Conservation (phyloP, 2,888 invertebrate species). For the Meganola albula region DNA sequence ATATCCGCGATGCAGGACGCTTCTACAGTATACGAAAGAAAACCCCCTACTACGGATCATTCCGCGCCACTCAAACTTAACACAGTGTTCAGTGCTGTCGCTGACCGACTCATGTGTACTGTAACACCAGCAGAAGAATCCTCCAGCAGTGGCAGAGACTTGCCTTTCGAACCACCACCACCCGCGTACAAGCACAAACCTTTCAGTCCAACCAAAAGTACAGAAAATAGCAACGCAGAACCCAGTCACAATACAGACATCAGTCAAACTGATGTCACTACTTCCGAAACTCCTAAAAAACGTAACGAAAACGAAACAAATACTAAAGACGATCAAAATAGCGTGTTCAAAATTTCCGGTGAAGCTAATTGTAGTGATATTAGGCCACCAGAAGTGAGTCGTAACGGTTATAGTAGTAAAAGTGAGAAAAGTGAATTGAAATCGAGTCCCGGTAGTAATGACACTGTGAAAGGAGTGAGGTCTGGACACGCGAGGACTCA, state of each 20-base stretch:
- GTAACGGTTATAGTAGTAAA: constrained; percentile 52
- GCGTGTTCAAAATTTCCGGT: constrained; percentile 69
- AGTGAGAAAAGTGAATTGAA: constrained; percentile 59
- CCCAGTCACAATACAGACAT: constrained; percentile 39
- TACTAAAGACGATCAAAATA: constrained; percentile 54
- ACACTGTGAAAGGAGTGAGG: constrained; percentile 56
- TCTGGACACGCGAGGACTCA: constrained; percentile 85
- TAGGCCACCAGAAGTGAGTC: constrained; percentile 58
- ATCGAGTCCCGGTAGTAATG: constrained; percentile 57
- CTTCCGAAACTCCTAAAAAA: constrained; percentile 62
- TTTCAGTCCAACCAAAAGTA: constrained; percentile 69
- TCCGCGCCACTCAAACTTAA: constrained; percentile 70
- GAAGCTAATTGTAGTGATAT: constrained; percentile 67
- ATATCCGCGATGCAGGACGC: constrained; percentile 91
- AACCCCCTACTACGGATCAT: constrained; percentile 68
- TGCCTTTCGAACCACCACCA: constrained; percentile 67
- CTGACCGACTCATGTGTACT: constrained; percentile 72
- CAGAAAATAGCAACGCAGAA: constrained; percentile 58
- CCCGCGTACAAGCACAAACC: constrained; percentile 66
- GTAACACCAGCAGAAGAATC: constrained; percentile 72
- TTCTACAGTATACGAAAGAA: constrained; percentile 77
- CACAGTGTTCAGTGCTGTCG: constrained; percentile 73
- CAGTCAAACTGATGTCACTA: constrained; percentile 56
- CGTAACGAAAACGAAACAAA: constrained; percentile 47
- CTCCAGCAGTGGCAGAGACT: constrained; percentile 67